A percentile compares a stretch with the other conserved stretches of the same genome.
Evolutionary conservation across 2,797 vertebrate species (phyloP).

Genomic region (Sebastiscus tertius): DNA sequence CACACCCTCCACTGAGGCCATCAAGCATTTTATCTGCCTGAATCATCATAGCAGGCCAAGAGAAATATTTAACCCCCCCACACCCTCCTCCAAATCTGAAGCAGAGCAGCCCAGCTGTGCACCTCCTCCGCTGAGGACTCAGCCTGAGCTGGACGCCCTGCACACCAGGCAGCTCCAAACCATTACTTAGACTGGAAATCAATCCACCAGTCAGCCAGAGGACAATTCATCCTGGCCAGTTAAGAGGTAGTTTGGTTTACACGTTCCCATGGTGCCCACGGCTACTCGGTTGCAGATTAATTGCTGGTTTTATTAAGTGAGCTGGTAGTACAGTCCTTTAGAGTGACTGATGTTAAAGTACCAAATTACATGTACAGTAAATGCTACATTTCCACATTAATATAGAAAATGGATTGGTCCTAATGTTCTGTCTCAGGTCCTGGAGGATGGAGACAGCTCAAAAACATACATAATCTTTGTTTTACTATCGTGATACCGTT

Average conservation of each 20-base stretch:
- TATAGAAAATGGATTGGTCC: background rate
- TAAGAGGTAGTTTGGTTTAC: conserved; percentile 24
- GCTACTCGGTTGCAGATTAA: background rate
- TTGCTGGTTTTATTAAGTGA: conserved; percentile 11
- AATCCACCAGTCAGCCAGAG: conserved; percentile 33
- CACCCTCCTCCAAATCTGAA: conserved; percentile 6
- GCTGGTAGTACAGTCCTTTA: background rate
- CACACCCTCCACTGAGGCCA: conserved; percentile 43
- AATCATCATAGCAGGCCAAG: conserved; percentile 19
- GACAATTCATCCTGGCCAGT: conserved; percentile 26
- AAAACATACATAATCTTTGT: background rate
- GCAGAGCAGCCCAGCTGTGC: conserved; percentile 7
- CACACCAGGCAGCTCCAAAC: background rate
- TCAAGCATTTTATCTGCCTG: conserved; percentile 44
- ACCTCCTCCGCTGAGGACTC: background rate
- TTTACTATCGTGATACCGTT: background rate
- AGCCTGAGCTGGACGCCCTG: background rate
- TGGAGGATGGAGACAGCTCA: background rate
- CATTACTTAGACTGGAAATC: conserved; percentile 33
- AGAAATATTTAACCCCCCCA: conserved; percentile 37
- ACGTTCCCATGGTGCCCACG: background rate
- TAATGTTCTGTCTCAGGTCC: background rate
- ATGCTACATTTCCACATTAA: background rate
- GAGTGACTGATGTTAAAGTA: background rate
- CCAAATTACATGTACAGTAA: background rate